Evolutionary conservation across 2,113 vertebrate species (phyloP).

Genomic region (Lampris megalopsis): DNA sequence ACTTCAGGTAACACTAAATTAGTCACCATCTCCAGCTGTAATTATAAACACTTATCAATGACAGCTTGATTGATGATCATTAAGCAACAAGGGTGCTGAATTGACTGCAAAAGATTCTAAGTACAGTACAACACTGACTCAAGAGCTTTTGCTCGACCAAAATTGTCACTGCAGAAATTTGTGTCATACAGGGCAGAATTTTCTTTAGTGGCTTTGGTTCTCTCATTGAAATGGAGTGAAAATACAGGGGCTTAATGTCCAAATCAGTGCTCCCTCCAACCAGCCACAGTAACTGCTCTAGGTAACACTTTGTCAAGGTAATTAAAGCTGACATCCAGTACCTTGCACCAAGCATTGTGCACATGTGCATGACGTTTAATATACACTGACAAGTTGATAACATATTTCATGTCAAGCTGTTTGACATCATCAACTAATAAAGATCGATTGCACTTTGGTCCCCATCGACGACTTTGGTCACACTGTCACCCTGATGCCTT

Average conservation of each 20-base stretch:
- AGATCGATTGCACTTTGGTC: constrained; percentile 68
- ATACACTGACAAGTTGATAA: constrained; percentile 58
- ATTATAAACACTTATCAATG: constrained; percentile 2
- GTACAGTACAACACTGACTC: not conserved
- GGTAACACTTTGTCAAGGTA: constrained; percentile 47
- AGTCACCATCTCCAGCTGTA: not conserved
- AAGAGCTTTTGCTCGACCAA: not conserved
- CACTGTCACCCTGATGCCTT: constrained; percentile 13
- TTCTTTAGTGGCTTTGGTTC: constrained; percentile 2
- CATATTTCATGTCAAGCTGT: constrained; percentile 59
- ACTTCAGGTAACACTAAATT: not conserved
- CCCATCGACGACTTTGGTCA: constrained; percentile 46
- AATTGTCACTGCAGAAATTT: constrained; percentile 1
- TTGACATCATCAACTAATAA: constrained; percentile 70
- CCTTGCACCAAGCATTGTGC: constrained; percentile 18
- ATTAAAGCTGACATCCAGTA: constrained; percentile 43
- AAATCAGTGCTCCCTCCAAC: constrained; percentile 22
- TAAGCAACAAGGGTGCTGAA: not conserved
- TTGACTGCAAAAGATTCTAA: not conserved
- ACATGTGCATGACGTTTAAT: constrained; percentile 40
- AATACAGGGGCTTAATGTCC: constrained; percentile 45
- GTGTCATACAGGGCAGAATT: not conserved
- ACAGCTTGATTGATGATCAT: not conserved
- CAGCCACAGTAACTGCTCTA: constrained; percentile 17
- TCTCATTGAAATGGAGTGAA: constrained; percentile 21